phyloP scores from a whole-genome alignment of 2,113 vertebrate genomes.

The Kryptolebias marmoratus region DNA sequence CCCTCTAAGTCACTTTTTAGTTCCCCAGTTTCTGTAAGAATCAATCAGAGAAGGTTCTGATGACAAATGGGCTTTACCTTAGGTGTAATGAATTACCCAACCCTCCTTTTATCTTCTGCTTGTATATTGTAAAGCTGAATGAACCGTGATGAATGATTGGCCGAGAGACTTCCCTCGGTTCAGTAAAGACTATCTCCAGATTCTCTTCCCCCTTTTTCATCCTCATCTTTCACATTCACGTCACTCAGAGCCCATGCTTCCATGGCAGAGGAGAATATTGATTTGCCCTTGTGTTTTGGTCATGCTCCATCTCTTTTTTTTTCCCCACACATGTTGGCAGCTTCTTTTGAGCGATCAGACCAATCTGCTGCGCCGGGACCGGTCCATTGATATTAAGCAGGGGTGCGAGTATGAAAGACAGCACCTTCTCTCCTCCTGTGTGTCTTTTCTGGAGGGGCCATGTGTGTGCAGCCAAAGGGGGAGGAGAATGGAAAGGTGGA shows the following conservation, averaged over 20 bases:
- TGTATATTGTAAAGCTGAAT: constrained; percentile 3
- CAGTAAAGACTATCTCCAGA: constrained; percentile 7
- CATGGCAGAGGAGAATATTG: constrained; percentile 44
- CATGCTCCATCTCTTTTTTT: constrained; percentile 33
- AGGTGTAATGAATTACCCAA: background rate
- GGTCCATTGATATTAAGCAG: constrained; percentile 53
- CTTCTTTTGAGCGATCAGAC: constrained; percentile 71
- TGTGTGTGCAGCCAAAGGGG: constrained; percentile 36
- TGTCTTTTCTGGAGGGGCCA: constrained; percentile 33
- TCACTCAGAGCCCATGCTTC: constrained; percentile 39
- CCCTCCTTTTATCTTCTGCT: background rate
- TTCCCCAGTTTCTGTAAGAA: constrained; percentile 10
- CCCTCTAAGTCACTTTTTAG: background rate
- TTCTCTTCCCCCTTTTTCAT: background rate
- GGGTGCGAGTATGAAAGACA: constrained; percentile 43
- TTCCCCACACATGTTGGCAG: constrained; percentile 62
- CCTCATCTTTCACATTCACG: constrained; percentile 10
- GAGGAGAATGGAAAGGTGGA: constrained; percentile 54
- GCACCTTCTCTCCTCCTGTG: constrained; percentile 6
- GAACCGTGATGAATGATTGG: constrained; percentile 21
- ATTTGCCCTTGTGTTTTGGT: constrained; percentile 61
- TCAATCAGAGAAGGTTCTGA: background rate
- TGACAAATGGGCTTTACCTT: constrained; percentile 7
- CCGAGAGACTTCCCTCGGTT: constrained; percentile 22
- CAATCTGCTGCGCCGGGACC: constrained; percentile 75